Conservation (phyloP, 2,113 vertebrate genomes). For the Lycaon pictus region DNA sequence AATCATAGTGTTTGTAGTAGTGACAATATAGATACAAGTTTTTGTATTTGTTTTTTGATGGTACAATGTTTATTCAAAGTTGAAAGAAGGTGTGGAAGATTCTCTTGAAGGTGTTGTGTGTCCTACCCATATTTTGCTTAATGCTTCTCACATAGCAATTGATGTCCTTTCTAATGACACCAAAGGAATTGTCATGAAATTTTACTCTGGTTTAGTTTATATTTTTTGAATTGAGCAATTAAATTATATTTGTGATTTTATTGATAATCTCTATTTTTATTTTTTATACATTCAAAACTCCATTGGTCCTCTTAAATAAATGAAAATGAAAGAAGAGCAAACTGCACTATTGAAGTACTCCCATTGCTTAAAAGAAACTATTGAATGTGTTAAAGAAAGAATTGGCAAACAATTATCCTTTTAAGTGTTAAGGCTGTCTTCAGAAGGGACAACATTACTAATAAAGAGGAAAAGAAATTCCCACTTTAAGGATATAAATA, state of each 20-base stretch:
- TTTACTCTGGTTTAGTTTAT: background rate
- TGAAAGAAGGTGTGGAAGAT: background rate
- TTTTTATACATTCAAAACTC: background rate
- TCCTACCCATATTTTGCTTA: background rate
- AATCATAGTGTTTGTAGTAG: background rate
- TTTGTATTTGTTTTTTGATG: background rate
- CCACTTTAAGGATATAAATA: background rate
- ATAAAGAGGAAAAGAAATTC: background rate
- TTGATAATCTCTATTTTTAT: background rate
- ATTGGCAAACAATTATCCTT: background rate
- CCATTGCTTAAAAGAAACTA: background rate
- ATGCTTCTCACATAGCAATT: background rate
- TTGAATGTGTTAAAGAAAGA: background rate
- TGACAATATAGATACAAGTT: background rate
- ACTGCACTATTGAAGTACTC: background rate
- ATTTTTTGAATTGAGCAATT: background rate
- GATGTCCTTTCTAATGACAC: background rate
- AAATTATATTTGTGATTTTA: background rate
- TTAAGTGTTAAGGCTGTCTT: background rate
- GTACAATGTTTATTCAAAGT: background rate
- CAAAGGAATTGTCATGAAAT: background rate
- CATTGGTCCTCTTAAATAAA: background rate
- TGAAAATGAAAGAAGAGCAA: background rate
- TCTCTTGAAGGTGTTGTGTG: background rate
- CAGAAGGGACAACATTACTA: background rate